Percentiles rank a stretch among this genome's conserved stretches.
Evolutionary conservation across 2,888 invertebrate genomes (phyloP).

Genomic region (Rapana venosa): DNA sequence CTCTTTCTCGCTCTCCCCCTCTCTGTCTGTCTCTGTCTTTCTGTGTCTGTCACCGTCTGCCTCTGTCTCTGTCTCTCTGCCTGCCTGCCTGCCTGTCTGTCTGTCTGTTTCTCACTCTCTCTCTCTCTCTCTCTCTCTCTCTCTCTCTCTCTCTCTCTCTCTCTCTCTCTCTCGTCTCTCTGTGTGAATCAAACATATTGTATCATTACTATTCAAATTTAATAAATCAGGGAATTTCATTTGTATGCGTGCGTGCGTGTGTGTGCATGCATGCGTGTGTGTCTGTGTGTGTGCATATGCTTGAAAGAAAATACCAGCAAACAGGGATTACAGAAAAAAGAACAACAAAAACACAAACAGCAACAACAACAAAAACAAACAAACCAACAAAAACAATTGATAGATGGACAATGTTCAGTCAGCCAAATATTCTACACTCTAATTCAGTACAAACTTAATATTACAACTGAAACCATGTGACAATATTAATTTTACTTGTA

Average conservation of each 20-base stretch:
- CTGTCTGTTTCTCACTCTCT: background rate
- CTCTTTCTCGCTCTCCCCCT: background rate
- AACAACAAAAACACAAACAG: too few species aligned
- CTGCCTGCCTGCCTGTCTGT: background rate
- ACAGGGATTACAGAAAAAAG: too few species aligned
- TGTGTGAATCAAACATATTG: background rate
- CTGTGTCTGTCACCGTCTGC: background rate
- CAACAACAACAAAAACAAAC: too few species aligned
- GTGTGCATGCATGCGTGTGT: background rate
- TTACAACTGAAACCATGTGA: too few species aligned
- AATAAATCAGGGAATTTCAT: background rate
- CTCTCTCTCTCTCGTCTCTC: background rate
- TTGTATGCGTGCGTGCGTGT: background rate
- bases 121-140: conserved; percentile 8
- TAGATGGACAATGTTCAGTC: too few species aligned
- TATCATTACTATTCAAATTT: too few species aligned
- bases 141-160: conserved; percentile 3
- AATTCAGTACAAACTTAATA: too few species aligned
- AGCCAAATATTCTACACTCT: too few species aligned
- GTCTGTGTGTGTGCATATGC: background rate
- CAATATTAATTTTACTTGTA: too few species aligned
- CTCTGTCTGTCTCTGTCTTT: background rate
- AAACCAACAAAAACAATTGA: too few species aligned
- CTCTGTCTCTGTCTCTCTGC: background rate
- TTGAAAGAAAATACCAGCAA: too few species aligned